These are phyloP conservation scores for Colinus virginianus DNA, from an alignment of 2,113 vertebrate species.

Conservation along the genomic window DNA sequence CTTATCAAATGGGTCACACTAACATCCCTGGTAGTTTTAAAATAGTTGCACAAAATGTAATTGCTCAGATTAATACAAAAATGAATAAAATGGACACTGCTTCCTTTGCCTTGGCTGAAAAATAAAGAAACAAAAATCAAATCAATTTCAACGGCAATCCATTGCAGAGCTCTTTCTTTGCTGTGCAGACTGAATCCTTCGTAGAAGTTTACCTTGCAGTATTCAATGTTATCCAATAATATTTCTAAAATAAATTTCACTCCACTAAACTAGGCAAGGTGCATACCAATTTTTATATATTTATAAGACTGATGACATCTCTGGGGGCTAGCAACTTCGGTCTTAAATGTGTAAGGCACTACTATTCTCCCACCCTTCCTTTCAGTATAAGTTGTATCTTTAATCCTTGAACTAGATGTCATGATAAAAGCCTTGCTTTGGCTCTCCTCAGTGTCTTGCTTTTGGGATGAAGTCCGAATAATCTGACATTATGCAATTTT, in stretches of 20 bases:
- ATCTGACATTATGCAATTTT: constrained; percentile 37
- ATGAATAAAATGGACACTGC: not conserved
- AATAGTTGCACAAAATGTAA: not conserved
- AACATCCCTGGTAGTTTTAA: not conserved
- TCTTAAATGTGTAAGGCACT: constrained; percentile 36
- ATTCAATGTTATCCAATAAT: not conserved
- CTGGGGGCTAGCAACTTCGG: not conserved
- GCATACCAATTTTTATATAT: constrained; percentile 8
- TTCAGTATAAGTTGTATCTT: not conserved
- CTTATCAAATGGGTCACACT: not conserved
- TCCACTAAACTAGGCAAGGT: not conserved
- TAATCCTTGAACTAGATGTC: not conserved
- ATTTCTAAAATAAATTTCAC: constrained; percentile 17
- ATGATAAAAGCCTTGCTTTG: not conserved
- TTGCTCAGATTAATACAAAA: not conserved
- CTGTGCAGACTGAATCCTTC: not conserved
- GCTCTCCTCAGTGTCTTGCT: not conserved
- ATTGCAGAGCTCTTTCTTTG: not conserved
- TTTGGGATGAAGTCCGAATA: not conserved
- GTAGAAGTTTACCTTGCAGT: not conserved
- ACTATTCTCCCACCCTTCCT: not conserved
- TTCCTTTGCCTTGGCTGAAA: not conserved
- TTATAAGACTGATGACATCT: not conserved
- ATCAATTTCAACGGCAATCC: not conserved
- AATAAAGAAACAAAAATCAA: not conserved